Evolutionary conservation across 2,888 invertebrate species (phyloP), one percentile per base, ranked within the genome.

Genomic region (Hirtodrosophila trivittata): DNA sequence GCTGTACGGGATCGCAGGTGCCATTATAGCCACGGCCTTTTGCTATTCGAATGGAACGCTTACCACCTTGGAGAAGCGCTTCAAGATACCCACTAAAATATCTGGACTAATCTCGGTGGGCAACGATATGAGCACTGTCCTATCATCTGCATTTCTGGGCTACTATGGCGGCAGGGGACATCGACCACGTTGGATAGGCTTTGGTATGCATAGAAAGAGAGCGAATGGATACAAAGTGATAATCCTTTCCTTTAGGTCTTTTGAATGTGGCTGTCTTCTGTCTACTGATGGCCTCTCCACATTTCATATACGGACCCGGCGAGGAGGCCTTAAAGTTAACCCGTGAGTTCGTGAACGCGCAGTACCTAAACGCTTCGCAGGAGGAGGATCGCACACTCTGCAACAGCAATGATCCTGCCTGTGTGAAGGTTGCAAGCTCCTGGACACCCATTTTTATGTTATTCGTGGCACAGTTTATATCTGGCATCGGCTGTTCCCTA

Each of bases 41-140:
- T 92, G 94, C 0, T 95, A 95, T 83, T 94, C 94, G 78, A 94
- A 93, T 75, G 94, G 94, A 2, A 94, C 94, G 10, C 93, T 94
- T 49, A 94, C 94, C 14, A 94, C 94, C 0, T 89, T 95, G 69
- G 94, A 95, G 86, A 94, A 94, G 86, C 92, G 94, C 66, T 95
- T 94, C 86, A 94, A 93, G 87, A 94, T 95, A 80, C 94, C 94
- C 8, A 93, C 94, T 33, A 92, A 92, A 85, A 94, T 93, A 3
- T 93, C 93, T 68, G 94, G 94, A 47, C 91, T 95, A 63, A 94
- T 95, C 75, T 92, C 93, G 50, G 93, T 94, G 45, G 95, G 95
- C 10, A 95, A 95, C 88, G 95, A 95, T 88, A 93, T 95, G 68
- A 94, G 94, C 77, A 93, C 93, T 77, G 90, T 94, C 41, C 91